phyloP scores from a whole-genome alignment of 2,113 vertebrate genomes.

The Megalops atlanticus region DNA sequence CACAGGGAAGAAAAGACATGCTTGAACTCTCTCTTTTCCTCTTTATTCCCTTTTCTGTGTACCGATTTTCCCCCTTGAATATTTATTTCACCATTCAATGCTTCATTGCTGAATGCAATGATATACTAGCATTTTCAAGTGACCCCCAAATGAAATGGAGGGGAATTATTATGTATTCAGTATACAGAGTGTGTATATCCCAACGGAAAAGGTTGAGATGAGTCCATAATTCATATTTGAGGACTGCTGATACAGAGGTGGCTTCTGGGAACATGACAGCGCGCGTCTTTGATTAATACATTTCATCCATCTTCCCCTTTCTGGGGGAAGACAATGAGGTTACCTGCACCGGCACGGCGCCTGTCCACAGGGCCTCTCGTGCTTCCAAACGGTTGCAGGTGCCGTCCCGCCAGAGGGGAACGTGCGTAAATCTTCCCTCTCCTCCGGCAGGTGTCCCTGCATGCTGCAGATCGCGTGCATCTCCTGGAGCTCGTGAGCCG shows the following conservation, averaged over 20 bases:
- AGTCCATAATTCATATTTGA: not conserved
- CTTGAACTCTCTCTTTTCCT: too few species aligned
- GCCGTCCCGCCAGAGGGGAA: not conserved
- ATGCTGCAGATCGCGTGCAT: too few species aligned
- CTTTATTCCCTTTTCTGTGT: not conserved
- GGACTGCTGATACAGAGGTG: conserved; percentile 12
- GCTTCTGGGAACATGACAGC: conserved; percentile 14
- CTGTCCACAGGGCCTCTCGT: not conserved
- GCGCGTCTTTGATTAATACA: conserved; percentile 30
- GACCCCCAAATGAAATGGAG: not conserved
- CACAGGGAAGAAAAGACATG: not conserved
- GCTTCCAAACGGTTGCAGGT: not conserved
- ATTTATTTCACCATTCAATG: not conserved
- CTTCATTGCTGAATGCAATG: not conserved
- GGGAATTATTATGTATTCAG: not conserved
- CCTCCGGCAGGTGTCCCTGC: not conserved
- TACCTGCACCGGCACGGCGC: not conserved
- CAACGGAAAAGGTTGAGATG: too few species aligned
- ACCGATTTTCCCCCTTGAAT: not conserved
- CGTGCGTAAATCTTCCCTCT: not conserved
- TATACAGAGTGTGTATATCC: not conserved
- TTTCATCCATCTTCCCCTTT: conserved; percentile 29
- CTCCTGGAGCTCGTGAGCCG: too few species aligned
- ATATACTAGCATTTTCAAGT: not conserved
- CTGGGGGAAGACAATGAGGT: not conserved